phyloP scores from a whole-genome alignment of 2,888 invertebrate genomes.

The Latheticus oryzae region DNA sequence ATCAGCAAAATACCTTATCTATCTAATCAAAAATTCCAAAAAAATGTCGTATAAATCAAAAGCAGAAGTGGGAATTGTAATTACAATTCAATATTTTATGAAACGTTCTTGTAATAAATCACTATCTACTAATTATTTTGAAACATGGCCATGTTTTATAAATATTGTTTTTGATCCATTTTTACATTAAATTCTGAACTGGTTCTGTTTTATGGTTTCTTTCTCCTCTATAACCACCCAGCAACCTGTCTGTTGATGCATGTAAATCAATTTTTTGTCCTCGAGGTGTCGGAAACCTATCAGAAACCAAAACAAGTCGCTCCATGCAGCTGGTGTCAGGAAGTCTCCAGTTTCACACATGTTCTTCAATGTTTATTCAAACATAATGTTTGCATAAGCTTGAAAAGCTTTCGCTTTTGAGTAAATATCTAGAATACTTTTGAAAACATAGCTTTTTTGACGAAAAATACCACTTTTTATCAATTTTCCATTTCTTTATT shows the following conservation, averaged over 20 bases:
- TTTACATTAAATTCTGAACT: too few species aligned
- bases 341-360: constrained; percentile 62
- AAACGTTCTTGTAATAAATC: too few species aligned
- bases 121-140: too few species aligned
- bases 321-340: constrained; percentile 60
- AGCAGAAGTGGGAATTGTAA: too few species aligned
- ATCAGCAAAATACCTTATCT: constrained; percentile 11
- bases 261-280: constrained; percentile 28
- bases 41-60: too few species aligned
- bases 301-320: constrained; percentile 56
- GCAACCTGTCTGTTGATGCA: constrained; percentile 28
- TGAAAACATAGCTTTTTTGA: too few species aligned
- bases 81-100: too few species aligned
- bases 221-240: constrained; percentile 20
- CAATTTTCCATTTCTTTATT: too few species aligned
- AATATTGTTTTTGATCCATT: too few species aligned
- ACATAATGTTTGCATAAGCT: constrained; percentile 43
- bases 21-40: constrained; percentile 10
- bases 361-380: constrained; percentile 52
- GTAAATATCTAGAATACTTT: too few species aligned
- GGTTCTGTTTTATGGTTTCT: constrained; percentile 32
- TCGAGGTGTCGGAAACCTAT: constrained; percentile 55
- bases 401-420: constrained; percentile 16
- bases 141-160: too few species aligned
- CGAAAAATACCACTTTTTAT: too few species aligned